Evolutionary conservation across 53 echinoderm and acorn worm genomes (phyloP), one percentile per base, ranked within the genome.

Genomic region (Arbacia lixula): DNA sequence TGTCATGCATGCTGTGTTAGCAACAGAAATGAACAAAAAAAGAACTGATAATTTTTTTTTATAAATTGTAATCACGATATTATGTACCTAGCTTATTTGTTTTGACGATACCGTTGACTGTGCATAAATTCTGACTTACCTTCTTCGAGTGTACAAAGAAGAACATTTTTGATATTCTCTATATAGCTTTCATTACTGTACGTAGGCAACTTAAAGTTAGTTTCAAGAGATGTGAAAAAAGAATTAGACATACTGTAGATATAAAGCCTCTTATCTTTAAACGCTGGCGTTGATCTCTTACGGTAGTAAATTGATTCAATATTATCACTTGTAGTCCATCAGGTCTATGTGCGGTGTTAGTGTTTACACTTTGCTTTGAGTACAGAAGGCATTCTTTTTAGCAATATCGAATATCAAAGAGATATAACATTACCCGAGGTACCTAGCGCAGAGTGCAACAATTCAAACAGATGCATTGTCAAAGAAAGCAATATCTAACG

Each of bases 221-320:
- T n/a, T n/a, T n/a, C n/a, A 55, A 38, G 32, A 56, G 19, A 55
- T 76, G 67, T 40, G 67, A 38, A 22, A 67, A 67, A 40, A 40
- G 67, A n/a, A n/a, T n/a, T 67, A 67, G 40, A 38, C 34, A 52
- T 22, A 76, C 56, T 53, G 56, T 39, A 50, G 29, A 36, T 34
- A 72, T 72, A 0, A 20, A 6, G 53, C 11, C 20, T 51, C 55
- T 19, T 67, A 67, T 67, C 67, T 67, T 37, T 41, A 54, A 55
- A 76, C 76, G 76, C 76, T 76, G 76, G 76, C 76, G 76, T 76
- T 76, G 76, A 51, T 38, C 40, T 67, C 40, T 67, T 14, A 67
- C 40, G 21, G 38, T 67, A n/a, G 38, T 38, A 3, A n/a, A 14
- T 38, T 67, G 36, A 37, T 67, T 38, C 10, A 65, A 39, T 67